Percentiles rank a stretch among this genome's conserved stretches.
Conservation (phyloP, 2,888 invertebrate species). For the Megastigmus dorsalis region DNA sequence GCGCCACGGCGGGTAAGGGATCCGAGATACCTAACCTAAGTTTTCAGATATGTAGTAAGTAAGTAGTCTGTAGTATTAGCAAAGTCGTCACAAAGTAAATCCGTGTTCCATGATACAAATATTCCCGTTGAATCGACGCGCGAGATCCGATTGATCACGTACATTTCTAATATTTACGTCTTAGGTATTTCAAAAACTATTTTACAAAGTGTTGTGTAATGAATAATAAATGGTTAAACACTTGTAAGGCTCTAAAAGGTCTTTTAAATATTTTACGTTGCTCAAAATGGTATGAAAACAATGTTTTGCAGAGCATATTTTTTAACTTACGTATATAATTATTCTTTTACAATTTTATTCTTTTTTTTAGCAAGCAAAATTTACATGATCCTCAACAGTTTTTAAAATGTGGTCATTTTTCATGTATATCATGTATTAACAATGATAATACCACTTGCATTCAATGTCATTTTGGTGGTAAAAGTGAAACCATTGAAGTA, state of each 20-base stretch:
- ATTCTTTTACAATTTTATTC: slow-evolving; percentile 2
- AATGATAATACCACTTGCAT: slow-evolving; percentile 12
- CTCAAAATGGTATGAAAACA: slow-evolving; percentile 60
- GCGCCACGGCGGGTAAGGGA: too few relatives aligned
- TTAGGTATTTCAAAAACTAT: not conserved
- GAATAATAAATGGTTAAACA: slow-evolving; percentile 58
- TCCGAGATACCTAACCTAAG: too few relatives aligned
- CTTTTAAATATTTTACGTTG: slow-evolving; percentile 58
- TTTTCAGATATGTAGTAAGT: too few relatives aligned
- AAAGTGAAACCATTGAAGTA: not conserved
- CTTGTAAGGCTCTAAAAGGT: slow-evolving; percentile 56
- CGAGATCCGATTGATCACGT: not conserved
- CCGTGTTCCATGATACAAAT: too few relatives aligned
- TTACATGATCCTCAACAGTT: slow-evolving; percentile 38
- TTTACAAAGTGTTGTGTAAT: slow-evolving; percentile 53
- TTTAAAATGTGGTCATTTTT: slow-evolving; percentile 47
- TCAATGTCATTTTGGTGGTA: slow-evolving; percentile 10
- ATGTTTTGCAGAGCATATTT: not conserved
- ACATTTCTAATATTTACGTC: not conserved
- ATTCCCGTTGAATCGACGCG: too few relatives aligned
- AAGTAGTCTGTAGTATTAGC: too few relatives aligned
- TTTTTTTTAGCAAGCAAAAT: slow-evolving; percentile 32
- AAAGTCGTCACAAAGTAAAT: too few relatives aligned
- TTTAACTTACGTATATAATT: not conserved
- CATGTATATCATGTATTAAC: slow-evolving; percentile 35